A percentile compares a stretch with the other conserved stretches of the same genome.
Evolutionary conservation across 2,888 invertebrate genomes (phyloP).

Genomic region (Silvanus unidentatus): DNA sequence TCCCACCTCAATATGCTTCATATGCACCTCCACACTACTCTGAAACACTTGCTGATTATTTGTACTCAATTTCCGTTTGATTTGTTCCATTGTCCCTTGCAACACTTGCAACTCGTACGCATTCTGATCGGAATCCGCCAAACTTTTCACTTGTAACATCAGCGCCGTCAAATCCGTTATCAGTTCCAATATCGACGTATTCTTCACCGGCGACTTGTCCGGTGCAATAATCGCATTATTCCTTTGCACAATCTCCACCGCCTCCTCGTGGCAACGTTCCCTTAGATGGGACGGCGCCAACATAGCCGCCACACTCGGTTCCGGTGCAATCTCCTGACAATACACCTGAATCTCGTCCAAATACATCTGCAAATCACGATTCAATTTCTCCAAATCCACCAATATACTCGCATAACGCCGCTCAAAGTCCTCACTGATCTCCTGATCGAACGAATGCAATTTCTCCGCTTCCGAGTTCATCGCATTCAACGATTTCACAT

Average conservation of each 20-base stretch:
- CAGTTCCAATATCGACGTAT: slow-evolving; percentile 64
- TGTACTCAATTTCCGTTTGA: slow-evolving; percentile 71
- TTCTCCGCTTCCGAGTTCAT: slow-evolving; percentile 91
- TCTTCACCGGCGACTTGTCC: slow-evolving; percentile 49
- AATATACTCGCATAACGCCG: slow-evolving; percentile 82
- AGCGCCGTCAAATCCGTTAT: slow-evolving; percentile 85
- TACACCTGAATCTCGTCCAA: slow-evolving; percentile 78
- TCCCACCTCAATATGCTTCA: slow-evolving; percentile 82
- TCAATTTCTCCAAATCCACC: slow-evolving; percentile 85
- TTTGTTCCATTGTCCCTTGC: slow-evolving; percentile 86
- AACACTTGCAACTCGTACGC: slow-evolving; percentile 86
- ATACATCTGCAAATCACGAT: slow-evolving; percentile 79
- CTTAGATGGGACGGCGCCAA: slow-evolving; percentile 81
- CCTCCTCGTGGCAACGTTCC: slow-evolving; percentile 82
- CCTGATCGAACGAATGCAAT: slow-evolving; percentile 71
- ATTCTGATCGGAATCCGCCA: slow-evolving; percentile 75
- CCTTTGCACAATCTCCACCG: slow-evolving; percentile 70
- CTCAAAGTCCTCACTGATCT: slow-evolving; percentile 82
- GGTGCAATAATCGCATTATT: slow-evolving; percentile 58
- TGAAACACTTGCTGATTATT: slow-evolving; percentile 74
- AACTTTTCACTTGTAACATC: slow-evolving; percentile 79
- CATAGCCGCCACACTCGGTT: slow-evolving; percentile 80
- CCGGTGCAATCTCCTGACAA: slow-evolving; percentile 82
- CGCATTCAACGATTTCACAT: slow-evolving; percentile 72
- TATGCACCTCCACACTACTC: slow-evolving; percentile 84